phyloP scores from a whole-genome alignment of 2,113 vertebrate species.

The Centropristis striata region DNA sequence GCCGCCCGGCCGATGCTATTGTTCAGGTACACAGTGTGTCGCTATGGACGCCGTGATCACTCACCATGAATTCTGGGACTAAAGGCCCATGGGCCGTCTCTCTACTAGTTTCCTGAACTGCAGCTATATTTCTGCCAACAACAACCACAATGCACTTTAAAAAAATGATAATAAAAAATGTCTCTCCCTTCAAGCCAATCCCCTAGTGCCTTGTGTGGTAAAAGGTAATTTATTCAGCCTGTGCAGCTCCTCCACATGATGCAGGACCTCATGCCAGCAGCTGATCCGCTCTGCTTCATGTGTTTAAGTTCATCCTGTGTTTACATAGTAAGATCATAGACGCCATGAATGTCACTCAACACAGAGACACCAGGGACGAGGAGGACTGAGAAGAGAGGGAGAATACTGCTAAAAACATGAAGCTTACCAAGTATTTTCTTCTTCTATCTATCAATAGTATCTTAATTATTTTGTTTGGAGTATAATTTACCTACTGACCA shows the following conservation, averaged over 20 bases:
- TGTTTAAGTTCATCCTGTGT: constrained; percentile 64
- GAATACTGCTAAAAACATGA: too few species aligned
- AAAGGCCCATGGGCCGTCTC: constrained; percentile 64
- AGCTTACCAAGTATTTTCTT: too few species aligned
- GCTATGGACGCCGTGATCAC: constrained; percentile 76
- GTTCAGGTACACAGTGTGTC: constrained; percentile 79
- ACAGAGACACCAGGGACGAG: constrained; percentile 25
- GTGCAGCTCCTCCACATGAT: constrained; percentile 56
- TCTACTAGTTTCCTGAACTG: constrained; percentile 52
- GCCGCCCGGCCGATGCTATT: constrained; percentile 78
- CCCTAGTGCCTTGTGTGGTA: constrained; percentile 30
- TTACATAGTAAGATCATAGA: constrained; percentile 59
- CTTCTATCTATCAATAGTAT: too few species aligned
- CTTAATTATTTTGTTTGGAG: too few species aligned
- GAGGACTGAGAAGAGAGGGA: constrained; percentile 24
- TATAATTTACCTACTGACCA: too few species aligned
- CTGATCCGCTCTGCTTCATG: constrained; percentile 38
- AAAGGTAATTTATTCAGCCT: constrained; percentile 65
- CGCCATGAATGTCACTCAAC: constrained; percentile 50
- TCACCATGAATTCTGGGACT: constrained; percentile 76
- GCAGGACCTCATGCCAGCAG: constrained; percentile 48
- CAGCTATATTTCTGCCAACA: constrained; percentile 60
- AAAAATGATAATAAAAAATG: background rate
- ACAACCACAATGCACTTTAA: constrained; percentile 50
- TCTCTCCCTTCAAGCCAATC: constrained; percentile 28